phyloP scores from a whole-genome alignment of 2,888 invertebrate genomes.

The Zaprionus lineosus region DNA sequence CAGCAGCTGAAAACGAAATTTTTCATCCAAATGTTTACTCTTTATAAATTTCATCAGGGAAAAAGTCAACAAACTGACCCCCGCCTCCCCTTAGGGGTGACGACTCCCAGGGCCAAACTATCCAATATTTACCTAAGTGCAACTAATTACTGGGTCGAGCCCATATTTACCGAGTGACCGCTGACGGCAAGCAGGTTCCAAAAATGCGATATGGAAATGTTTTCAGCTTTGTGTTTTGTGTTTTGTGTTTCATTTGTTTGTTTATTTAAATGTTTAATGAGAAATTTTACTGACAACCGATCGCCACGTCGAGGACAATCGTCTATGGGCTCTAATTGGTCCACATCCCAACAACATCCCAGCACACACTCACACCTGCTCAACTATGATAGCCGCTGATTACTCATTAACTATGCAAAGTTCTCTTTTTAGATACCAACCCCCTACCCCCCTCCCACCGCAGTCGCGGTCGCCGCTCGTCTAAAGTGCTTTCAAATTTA shows the following conservation, averaged over 20 bases:
- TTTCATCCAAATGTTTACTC: constrained; percentile 37
- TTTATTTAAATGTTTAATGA: constrained; percentile 69
- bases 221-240: neutral
- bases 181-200: too few relatives aligned
- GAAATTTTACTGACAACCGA: constrained; percentile 5
- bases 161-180: constrained; percentile 21
- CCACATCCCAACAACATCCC: too few relatives aligned
- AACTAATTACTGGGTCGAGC: constrained; percentile 64
- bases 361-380: constrained; percentile 41
- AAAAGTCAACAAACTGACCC: constrained; percentile 30
- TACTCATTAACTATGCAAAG: constrained; percentile 72
- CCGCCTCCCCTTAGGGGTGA: too few relatives aligned
- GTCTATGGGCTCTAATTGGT: too few relatives aligned
- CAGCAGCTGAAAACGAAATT: constrained; percentile 13
- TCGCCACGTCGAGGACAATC: too few relatives aligned
- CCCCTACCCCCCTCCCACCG: neutral
- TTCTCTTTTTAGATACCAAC: too few relatives aligned
- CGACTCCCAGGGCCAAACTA: too few relatives aligned
- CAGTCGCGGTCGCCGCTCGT: neutral
- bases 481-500: constrained; percentile 31
- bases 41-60: constrained; percentile 50
- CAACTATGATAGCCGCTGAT: constrained; percentile 47
- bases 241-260: constrained; percentile 11
- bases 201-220: neutral
- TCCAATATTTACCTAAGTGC: constrained; percentile 63